Conservation (phyloP, 2,888 invertebrate genomes). For the Zelleria hepariella region DNA sequence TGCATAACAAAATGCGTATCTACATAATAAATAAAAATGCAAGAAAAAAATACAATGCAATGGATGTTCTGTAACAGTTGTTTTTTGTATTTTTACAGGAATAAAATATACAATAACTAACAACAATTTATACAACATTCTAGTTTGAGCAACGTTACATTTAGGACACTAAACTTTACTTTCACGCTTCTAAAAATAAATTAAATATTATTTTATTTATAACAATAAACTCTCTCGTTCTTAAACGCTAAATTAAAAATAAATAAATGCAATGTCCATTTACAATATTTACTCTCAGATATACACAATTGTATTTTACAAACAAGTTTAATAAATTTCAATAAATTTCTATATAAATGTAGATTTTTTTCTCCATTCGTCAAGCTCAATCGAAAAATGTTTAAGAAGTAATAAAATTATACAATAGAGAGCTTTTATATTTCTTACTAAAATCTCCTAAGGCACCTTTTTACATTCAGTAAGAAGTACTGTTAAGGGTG, state of each 20-base stretch:
- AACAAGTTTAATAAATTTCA: too few relatives aligned
- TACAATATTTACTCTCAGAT: constrained; percentile 27
- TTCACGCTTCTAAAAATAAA: neutral
- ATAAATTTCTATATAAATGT: too few relatives aligned
- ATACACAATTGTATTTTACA: constrained; percentile 26
- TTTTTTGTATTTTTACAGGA: constrained; percentile 7
- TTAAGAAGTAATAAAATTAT: too few relatives aligned
- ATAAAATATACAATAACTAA: constrained; percentile 12
- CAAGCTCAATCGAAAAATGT: too few relatives aligned
- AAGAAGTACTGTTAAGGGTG: too few relatives aligned
- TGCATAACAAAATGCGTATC: constrained; percentile 7
- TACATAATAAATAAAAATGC: neutral
- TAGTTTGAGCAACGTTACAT: constrained; percentile 16
- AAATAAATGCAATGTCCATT: constrained; percentile 54
- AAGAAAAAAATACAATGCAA: neutral
- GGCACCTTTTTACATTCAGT: too few relatives aligned
- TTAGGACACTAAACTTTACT: neutral
- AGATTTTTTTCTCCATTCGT: too few relatives aligned
- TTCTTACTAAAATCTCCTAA: too few relatives aligned
- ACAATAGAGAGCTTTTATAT: too few relatives aligned
- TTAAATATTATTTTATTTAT: constrained; percentile 17
- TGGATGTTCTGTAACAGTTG: constrained; percentile 10
- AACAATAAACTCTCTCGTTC: constrained; percentile 23
- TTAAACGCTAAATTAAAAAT: constrained; percentile 38
- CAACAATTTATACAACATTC: constrained; percentile 13